Conservation (phyloP, 2,797 vertebrate genomes). For the Anniella stebbinsi region DNA sequence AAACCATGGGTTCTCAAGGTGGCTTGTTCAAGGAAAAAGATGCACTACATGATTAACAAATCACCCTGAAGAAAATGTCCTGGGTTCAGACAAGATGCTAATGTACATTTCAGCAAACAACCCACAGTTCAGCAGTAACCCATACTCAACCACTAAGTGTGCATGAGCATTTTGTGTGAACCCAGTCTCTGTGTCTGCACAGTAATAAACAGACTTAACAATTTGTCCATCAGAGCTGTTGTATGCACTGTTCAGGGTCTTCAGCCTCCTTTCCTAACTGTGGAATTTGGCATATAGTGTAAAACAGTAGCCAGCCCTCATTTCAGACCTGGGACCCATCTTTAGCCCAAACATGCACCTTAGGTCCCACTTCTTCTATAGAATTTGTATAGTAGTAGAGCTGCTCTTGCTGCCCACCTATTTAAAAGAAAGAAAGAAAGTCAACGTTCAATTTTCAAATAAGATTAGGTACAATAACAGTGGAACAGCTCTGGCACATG, state of each 20-base stretch:
- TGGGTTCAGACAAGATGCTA: too few relatives aligned
- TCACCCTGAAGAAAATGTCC: too few relatives aligned
- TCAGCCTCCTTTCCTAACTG: background rate
- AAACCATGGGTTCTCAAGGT: too few relatives aligned
- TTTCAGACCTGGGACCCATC: background rate
- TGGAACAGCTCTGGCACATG: too few relatives aligned
- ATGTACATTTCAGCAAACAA: too few relatives aligned
- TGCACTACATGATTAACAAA: too few relatives aligned
- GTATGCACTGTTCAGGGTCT: background rate
- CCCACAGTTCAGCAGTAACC: too few relatives aligned
- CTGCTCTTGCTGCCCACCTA: background rate
- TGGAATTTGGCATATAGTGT: background rate
- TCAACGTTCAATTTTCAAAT: background rate
- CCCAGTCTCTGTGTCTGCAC: background rate
- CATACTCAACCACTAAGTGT: too few relatives aligned
- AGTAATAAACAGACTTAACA: background rate
- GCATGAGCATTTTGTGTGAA: too few relatives aligned
- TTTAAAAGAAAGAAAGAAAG: background rate
- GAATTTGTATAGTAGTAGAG: background rate
- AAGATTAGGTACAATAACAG: background rate
- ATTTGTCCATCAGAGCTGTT: background rate
- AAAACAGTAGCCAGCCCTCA: background rate
- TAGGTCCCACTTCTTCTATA: background rate
- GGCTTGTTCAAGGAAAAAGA: too few relatives aligned
- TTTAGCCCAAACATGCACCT: background rate